Conservation (phyloP, 2,113 vertebrate species). For the Prunella himalayana region DNA sequence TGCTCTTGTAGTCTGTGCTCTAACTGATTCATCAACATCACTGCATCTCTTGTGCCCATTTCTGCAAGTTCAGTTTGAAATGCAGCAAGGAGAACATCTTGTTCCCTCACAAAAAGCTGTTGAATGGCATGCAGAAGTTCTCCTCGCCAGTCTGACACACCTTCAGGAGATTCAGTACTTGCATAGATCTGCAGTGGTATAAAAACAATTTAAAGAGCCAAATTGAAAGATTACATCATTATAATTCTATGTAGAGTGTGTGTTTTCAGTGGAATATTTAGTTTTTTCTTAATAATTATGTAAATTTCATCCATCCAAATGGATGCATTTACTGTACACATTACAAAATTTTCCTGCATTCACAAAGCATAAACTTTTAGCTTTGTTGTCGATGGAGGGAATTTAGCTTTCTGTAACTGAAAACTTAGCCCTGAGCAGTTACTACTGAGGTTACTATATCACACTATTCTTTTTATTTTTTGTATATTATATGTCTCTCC, state of each 20-base stretch:
- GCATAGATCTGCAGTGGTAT: constrained; percentile 42
- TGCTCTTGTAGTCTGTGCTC: constrained; percentile 84
- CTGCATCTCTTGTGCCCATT: constrained; percentile 78
- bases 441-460: background rate
- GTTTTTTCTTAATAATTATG: background rate
- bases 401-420: background rate
- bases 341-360: background rate
- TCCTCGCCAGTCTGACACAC: constrained; percentile 80
- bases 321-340: background rate
- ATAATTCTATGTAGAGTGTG: background rate
- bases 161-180: constrained; percentile 44
- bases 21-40: constrained; percentile 79
- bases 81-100: constrained; percentile 73
- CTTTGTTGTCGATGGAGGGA: background rate
- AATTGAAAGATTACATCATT: background rate
- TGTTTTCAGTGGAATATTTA: background rate
- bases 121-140: constrained; percentile 85
- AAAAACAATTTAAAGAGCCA: background rate
- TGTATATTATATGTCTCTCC: background rate
- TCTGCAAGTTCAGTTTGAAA: constrained; percentile 81
- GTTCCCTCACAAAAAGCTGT: constrained; percentile 83
- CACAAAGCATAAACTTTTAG: background rate
- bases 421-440: background rate
- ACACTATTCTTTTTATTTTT: background rate
- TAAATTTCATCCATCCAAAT: background rate